These are phyloP conservation scores for Arge pagana DNA, from an alignment of 2,888 invertebrate genomes.

Conservation along the genomic window DNA sequence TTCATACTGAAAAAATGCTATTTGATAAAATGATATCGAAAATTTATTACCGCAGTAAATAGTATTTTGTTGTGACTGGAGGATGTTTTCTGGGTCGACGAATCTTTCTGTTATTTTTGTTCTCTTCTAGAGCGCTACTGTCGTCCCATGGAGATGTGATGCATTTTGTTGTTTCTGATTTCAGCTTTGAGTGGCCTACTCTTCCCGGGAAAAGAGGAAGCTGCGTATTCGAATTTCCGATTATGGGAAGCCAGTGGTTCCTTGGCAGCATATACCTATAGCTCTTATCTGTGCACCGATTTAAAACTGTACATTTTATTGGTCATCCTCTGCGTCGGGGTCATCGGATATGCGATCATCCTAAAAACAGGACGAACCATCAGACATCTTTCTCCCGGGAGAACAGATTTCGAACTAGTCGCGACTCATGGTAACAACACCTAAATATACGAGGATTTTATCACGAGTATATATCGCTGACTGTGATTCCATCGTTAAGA, in stretches of 20 bases:
- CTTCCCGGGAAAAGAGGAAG: slow-evolving; percentile 84
- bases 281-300: slow-evolving; percentile 75
- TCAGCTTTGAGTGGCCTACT: slow-evolving; percentile 83
- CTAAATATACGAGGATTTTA: too few relatives aligned
- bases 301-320: slow-evolving; percentile 74
- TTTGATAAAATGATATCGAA: too few relatives aligned
- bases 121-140: too few relatives aligned
- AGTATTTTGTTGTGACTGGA: too few relatives aligned
- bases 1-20: too few relatives aligned
- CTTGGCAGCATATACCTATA: slow-evolving; percentile 81
- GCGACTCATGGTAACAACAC: too few relatives aligned
- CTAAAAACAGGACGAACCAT: slow-evolving; percentile 56
- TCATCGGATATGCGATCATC: slow-evolving; percentile 73
- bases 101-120: too few relatives aligned
- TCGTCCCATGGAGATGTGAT: too few relatives aligned
- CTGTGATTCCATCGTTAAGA: too few relatives aligned
- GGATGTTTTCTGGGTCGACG: too few relatives aligned
- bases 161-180: slow-evolving; percentile 34
- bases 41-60: too few relatives aligned
- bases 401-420: slow-evolving; percentile 52
- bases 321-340: slow-evolving; percentile 71
- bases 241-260: slow-evolving; percentile 92
- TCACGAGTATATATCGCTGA: too few relatives aligned
- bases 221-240: slow-evolving; percentile 90
- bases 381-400: slow-evolving; percentile 30